These are phyloP conservation scores for Porites australiensis DNA, from an alignment of 64 coral and sea anemone species.

Conservation along the genomic window DNA sequence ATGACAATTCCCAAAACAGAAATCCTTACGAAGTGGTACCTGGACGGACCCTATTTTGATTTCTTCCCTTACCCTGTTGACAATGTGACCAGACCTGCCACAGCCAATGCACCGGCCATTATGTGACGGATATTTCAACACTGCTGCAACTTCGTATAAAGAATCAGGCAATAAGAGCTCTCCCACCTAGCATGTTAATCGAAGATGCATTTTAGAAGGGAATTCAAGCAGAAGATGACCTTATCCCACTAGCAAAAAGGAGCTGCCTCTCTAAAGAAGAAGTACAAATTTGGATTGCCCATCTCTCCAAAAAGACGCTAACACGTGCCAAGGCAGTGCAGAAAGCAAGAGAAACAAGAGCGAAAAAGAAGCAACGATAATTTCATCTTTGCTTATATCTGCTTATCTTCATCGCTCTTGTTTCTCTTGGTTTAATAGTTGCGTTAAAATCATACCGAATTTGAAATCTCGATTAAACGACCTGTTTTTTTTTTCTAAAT, in stretches of 20 bases:
- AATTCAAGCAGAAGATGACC: background rate
- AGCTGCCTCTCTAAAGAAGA: slow-evolving; percentile 12
- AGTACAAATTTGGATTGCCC: too few relatives aligned
- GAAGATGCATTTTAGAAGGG: slow-evolving; percentile 23
- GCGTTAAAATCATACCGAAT: too few relatives aligned
- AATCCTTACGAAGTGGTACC: background rate
- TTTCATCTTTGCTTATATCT: too few relatives aligned
- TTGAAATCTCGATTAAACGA: too few relatives aligned
- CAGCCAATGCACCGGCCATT: slow-evolving; percentile 36
- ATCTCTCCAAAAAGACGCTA: too few relatives aligned
- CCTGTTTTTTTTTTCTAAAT: too few relatives aligned
- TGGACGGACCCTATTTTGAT: slow-evolving; percentile 16
- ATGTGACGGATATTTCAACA: slow-evolving; percentile 37
- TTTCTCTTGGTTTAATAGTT: too few relatives aligned
- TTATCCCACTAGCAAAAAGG: slow-evolving; percentile 9
- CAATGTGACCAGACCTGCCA: slow-evolving; percentile 39
- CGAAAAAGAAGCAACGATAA: too few relatives aligned
- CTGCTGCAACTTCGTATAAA: slow-evolving; percentile 31
- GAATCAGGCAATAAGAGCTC: background rate
- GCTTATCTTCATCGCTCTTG: too few relatives aligned
- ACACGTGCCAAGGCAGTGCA: too few relatives aligned
- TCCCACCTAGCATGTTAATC: slow-evolving; percentile 45
- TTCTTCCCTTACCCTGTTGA: slow-evolving; percentile 38
- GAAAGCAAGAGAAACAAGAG: too few relatives aligned
- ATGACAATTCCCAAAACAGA: background rate